Percentiles rank a stretch among this genome's conserved stretches.
Evolutionary conservation across 1,140 invertebrate species (phyloP).

Genomic region (Plodia interpunctella): DNA sequence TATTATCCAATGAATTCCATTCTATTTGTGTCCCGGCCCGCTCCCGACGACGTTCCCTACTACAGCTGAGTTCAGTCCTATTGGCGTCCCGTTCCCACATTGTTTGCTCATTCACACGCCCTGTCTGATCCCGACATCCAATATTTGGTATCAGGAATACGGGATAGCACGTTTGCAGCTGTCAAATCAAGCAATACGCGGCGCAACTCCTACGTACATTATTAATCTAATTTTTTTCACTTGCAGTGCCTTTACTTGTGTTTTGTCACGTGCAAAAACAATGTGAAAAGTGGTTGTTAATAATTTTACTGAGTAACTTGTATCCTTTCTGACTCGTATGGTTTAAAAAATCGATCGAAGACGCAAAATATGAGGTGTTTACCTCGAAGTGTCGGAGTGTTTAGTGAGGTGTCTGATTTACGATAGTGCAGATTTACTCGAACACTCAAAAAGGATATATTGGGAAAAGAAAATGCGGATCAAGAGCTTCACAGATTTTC

Average conservation of each 20-base stretch:
- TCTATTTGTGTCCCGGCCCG: slow-evolving; percentile 59
- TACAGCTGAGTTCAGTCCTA: slow-evolving; percentile 50
- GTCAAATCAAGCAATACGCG: slow-evolving; percentile 65
- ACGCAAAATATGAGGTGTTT: slow-evolving; percentile 65
- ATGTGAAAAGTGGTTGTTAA: slow-evolving; percentile 77
- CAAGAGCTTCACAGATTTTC: slow-evolving; percentile 67
- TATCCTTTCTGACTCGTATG: slow-evolving; percentile 66
- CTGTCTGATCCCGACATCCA: slow-evolving; percentile 21
- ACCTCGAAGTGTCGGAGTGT: slow-evolving; percentile 54
- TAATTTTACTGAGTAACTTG: slow-evolving; percentile 68
- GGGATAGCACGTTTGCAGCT: slow-evolving; percentile 68
- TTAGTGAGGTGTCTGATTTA: slow-evolving; percentile 52
- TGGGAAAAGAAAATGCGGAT: slow-evolving; percentile 76
- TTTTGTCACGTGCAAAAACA: slow-evolving; percentile 75
- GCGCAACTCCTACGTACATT: slow-evolving; percentile 23
- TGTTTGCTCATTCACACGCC: slow-evolving; percentile 55
- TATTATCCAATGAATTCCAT: slow-evolving; percentile 58
- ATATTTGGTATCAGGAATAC: slow-evolving; percentile 57
- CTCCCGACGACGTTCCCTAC: slow-evolving; percentile 21
- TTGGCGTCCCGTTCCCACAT: slow-evolving; percentile 45
- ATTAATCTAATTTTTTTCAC: slow-evolving; percentile 35
- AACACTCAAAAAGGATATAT: slow-evolving; percentile 74
- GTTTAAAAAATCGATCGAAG: slow-evolving; percentile 42
- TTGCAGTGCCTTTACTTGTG: slow-evolving; percentile 75
- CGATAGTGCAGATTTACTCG: slow-evolving; percentile 53